A percentile compares a stretch with the other conserved stretches of the same genome.
Conservation (phyloP, 1,140 invertebrate species). For the Polypedilum pembai region DNA sequence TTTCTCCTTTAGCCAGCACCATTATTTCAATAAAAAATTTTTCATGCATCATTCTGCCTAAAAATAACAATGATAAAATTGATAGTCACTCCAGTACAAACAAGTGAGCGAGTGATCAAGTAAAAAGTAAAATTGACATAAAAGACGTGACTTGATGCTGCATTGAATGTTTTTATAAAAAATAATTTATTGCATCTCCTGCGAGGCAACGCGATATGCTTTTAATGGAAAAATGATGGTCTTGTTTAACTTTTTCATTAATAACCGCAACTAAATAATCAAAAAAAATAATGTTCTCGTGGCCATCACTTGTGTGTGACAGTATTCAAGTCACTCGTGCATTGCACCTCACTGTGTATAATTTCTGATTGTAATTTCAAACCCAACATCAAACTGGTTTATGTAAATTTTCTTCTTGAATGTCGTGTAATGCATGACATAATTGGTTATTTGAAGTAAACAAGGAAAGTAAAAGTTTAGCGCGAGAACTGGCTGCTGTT, state of each 20-base stretch:
- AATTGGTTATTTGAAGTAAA: not conserved
- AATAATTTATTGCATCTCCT: not conserved
- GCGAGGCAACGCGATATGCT: not conserved
- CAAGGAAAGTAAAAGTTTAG: constrained; percentile 4
- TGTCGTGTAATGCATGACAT: not conserved
- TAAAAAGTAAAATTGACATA: no score
- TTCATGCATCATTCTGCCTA: not conserved
- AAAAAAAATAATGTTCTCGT: no score
- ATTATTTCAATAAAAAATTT: not conserved
- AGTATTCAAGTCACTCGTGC: not conserved
- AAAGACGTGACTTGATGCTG: no score
- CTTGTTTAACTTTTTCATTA: constrained; percentile 7
- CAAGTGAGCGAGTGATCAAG: no score
- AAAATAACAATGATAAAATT: not conserved
- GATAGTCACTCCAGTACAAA: not conserved
- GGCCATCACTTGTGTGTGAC: no score
- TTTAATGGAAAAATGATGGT: not conserved
- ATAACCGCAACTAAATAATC: not conserved
- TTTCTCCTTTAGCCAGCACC: no score
- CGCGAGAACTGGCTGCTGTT: not conserved
- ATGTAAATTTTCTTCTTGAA: constrained; percentile 11
- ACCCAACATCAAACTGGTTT: constrained; percentile 3
- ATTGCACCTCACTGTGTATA: not conserved
- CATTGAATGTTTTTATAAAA: no score
- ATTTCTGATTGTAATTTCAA: not conserved